These are phyloP conservation scores for Ceyx cyanopectus DNA, from an alignment of 2,113 vertebrate genomes.

Conservation along the genomic window DNA sequence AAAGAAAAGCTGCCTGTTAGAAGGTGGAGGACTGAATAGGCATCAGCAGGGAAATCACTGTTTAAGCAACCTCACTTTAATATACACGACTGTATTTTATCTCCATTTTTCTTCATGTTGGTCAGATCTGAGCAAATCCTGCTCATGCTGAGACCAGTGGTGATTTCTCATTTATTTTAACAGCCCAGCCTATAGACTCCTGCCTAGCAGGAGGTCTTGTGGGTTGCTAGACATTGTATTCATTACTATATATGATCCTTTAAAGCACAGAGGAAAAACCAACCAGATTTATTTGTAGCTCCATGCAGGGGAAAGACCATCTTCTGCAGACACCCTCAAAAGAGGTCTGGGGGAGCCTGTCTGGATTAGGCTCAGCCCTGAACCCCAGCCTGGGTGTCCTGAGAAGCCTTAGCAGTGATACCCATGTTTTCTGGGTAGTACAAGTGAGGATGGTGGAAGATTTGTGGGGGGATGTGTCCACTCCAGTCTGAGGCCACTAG, in stretches of 20 bases:
- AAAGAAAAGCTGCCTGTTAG: background rate
- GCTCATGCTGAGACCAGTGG: background rate
- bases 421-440: background rate
- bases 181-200: background rate
- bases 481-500: background rate
- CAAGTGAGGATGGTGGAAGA: background rate
- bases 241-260: background rate
- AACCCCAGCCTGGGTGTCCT: background rate
- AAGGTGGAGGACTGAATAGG: background rate
- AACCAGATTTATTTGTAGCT: background rate
- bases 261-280: background rate
- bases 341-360: background rate
- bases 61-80: constrained; percentile 6
- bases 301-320: background rate
- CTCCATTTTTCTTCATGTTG: background rate
- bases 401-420: background rate
- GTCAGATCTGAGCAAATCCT: background rate
- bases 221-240: background rate
- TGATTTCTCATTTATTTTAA: constrained; percentile 52
- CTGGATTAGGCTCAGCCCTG: background rate
- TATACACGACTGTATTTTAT: background rate
- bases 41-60: background rate
- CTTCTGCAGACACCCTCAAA: background rate
- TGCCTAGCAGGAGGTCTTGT: constrained; percentile 23
- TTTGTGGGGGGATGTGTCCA: background rate